Percentiles rank a stretch among this genome's conserved stretches.
Evolutionary conservation across 2,797 vertebrate species (phyloP).

Genomic region (Spheniscus humboldti): DNA sequence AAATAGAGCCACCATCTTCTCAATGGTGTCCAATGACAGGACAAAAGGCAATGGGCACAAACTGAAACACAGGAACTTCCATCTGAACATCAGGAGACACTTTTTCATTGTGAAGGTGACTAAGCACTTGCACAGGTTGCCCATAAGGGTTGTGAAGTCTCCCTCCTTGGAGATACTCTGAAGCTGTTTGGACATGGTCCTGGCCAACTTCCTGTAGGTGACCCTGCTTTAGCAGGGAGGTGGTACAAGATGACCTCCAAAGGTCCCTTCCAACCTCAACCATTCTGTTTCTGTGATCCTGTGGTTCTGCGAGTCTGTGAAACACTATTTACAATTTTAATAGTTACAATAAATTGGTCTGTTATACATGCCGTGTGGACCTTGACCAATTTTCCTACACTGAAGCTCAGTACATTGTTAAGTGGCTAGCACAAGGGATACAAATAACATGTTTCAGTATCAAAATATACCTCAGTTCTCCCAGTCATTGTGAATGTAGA

Average conservation of each 20-base stretch:
- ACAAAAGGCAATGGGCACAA: not conserved
- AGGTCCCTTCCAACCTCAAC: not conserved
- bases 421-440: not conserved
- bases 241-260: not conserved
- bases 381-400: not conserved
- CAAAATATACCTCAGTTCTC: not conserved
- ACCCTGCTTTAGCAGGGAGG: not conserved
- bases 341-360: not conserved
- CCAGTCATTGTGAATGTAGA: not conserved
- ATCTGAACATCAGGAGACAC: not conserved
- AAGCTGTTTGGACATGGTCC: not conserved
- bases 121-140: not conserved
- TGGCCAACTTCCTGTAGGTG: not conserved
- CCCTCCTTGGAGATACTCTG: not conserved
- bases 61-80: not conserved
- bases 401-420: not conserved
- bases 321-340: not conserved
- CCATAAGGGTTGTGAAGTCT: not conserved
- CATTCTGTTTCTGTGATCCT: not conserved
- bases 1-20: not conserved
- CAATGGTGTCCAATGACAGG: fast-evolving
- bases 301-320: not conserved
- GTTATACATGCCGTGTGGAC: not conserved
- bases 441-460: not conserved
- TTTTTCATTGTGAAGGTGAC: not conserved